Evolutionary conservation across 2,797 vertebrate species (phyloP).

Genomic region (Tolypeutes matacus): DNA sequence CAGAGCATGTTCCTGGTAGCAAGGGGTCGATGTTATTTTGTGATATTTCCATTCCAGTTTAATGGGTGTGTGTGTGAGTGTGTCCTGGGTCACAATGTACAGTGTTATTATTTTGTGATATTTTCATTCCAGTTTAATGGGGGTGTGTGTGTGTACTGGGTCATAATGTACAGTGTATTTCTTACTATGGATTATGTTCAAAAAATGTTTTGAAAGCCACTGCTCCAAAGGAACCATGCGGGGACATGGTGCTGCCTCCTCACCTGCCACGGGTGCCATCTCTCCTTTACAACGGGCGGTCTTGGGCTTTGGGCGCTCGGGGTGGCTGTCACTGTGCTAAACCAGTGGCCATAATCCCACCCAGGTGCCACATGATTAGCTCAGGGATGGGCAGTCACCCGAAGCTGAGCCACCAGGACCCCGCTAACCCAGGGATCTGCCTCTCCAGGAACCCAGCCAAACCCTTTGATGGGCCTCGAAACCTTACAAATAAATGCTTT

Average conservation of each 20-base stretch:
- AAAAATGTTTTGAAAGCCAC: constrained; percentile 20
- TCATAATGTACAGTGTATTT: constrained; percentile 37
- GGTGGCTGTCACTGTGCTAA: neutral
- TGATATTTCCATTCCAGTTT: neutral
- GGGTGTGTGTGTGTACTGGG: neutral
- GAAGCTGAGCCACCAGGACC: neutral
- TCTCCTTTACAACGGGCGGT: neutral
- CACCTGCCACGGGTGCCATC: neutral
- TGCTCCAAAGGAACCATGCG: neutral
- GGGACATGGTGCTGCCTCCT: neutral
- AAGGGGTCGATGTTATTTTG: constrained; percentile 4
- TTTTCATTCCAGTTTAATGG: neutral
- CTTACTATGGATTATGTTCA: neutral
- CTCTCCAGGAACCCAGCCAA: constrained; percentile 39
- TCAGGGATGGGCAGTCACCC: neutral
- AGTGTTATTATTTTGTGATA: constrained; percentile 10
- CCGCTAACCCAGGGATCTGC: neutral
- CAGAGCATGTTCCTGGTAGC: neutral
- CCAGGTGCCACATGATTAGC: neutral
- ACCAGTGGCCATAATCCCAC: neutral
- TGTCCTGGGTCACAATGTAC: neutral
- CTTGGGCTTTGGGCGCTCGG: neutral
- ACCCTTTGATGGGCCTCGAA: neutral
- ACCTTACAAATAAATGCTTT: constrained; percentile 21
- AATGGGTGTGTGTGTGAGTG: neutral